These are phyloP conservation scores for Gerris buenoi DNA, from an alignment of 1,140 invertebrate genomes.

Conservation along the genomic window DNA sequence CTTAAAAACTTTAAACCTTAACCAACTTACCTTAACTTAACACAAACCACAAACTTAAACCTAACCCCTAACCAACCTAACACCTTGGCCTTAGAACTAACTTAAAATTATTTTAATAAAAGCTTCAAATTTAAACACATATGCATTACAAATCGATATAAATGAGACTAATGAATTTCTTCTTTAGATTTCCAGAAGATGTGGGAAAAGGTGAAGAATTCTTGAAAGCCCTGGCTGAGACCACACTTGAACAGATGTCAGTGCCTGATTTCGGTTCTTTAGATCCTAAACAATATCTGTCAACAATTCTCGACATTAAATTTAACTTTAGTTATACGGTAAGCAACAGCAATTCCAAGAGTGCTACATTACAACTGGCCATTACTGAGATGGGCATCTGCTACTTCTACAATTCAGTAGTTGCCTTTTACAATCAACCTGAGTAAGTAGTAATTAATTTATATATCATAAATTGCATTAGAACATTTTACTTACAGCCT, in stretches of 20 bases:
- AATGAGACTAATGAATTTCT: background rate
- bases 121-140: background rate
- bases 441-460: too few species aligned
- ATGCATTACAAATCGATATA: background rate
- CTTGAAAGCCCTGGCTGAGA: conserved; percentile 31
- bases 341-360: conserved; percentile 19
- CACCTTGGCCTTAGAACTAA: too few species aligned
- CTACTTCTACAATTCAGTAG: conserved; percentile 45
- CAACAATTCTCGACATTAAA: conserved; percentile 28
- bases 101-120: background rate
- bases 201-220: conserved; percentile 2
- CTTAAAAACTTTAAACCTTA: too few species aligned
- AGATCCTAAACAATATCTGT: background rate
- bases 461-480: too few species aligned
- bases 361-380: conserved; percentile 22
- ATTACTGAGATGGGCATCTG: conserved; percentile 49
- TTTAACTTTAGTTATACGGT: conserved; percentile 15
- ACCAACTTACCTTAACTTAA: too few species aligned
- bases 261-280: background rate
- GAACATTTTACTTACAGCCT: too few species aligned
- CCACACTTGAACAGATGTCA: conserved; percentile 28
- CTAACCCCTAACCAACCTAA: too few species aligned
- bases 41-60: too few species aligned
- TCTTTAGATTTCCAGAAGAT: background rate
- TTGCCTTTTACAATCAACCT: conserved; percentile 43